These are phyloP conservation scores for Alfaro cultratus DNA, from an alignment of 2,797 vertebrate species.

Conservation along the genomic window DNA sequence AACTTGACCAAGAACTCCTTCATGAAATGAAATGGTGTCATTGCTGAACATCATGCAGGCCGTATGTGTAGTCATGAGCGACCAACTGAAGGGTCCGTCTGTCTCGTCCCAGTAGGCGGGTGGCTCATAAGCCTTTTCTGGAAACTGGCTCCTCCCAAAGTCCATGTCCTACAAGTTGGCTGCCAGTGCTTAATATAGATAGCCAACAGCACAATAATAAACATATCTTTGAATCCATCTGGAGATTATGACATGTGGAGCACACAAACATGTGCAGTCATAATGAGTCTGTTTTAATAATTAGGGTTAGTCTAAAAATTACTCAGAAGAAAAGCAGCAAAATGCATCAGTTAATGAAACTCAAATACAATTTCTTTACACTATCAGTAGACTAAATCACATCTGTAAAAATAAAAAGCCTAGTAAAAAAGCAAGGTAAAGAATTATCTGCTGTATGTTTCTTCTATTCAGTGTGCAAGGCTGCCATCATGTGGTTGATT, in stretches of 20 bases:
- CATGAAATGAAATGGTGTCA: conserved; percentile 62
- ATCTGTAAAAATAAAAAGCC: not conserved
- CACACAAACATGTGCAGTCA: conserved; percentile 13
- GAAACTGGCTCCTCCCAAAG: conserved; percentile 44
- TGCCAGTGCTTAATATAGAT: conserved; percentile 58
- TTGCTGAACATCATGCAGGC: conserved; percentile 55
- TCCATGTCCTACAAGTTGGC: conserved; percentile 38
- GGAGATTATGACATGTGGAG: conserved; percentile 33
- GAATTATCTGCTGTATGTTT: not conserved
- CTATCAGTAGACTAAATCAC: not conserved
- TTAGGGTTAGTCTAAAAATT: conserved; percentile 35
- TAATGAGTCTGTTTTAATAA: conserved; percentile 18
- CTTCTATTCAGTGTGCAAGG: conserved; percentile 48
- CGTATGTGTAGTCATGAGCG: conserved; percentile 64
- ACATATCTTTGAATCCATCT: conserved; percentile 38
- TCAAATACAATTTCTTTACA: conserved; percentile 17
- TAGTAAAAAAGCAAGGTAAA: conserved; percentile 5
- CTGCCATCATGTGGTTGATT: conserved; percentile 77
- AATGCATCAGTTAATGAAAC: conserved; percentile 9
- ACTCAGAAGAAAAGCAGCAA: conserved; percentile 8
- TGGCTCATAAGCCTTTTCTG: conserved; percentile 52
- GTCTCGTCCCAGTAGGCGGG: conserved; percentile 38
- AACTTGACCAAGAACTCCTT: conserved; percentile 26
- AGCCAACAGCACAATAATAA: conserved; percentile 36
- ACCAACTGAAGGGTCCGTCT: conserved; percentile 65